Conservation (phyloP, 2,797 vertebrate species). For the Podargus strigoides region DNA sequence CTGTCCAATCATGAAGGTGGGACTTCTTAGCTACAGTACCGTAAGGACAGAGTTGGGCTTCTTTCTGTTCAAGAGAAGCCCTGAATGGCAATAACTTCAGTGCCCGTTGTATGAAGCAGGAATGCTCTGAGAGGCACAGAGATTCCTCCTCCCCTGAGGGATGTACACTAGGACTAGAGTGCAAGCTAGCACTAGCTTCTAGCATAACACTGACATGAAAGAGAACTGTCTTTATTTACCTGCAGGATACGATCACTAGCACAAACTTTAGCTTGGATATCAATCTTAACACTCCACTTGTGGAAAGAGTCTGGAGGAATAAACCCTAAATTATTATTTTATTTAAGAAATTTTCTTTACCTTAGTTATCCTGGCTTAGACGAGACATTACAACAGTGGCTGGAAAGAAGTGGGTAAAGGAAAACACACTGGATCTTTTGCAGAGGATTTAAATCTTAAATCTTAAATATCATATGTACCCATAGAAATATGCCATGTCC, state of each 20-base stretch:
- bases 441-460: neutral
- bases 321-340: neutral
- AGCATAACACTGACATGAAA: neutral
- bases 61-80: neutral
- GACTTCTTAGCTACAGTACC: neutral
- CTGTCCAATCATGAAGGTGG: neutral
- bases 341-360: neutral
- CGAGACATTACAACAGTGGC: neutral
- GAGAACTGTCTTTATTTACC: neutral
- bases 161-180: fast-evolving
- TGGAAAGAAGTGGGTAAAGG: neutral
- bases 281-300: neutral
- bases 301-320: neutral
- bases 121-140: neutral
- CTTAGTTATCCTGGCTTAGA: neutral
- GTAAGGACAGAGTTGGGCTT: neutral
- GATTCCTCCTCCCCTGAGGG: neutral
- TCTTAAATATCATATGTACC: neutral
- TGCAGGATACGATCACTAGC: neutral
- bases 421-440: neutral
- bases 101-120: fast-evolving
- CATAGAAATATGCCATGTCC: neutral
- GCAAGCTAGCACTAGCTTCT: neutral
- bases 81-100: neutral
- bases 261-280: neutral